These are phyloP conservation scores for Triplophysa rosa DNA, from an alignment of 2,113 vertebrate genomes.

Conservation along the genomic window DNA sequence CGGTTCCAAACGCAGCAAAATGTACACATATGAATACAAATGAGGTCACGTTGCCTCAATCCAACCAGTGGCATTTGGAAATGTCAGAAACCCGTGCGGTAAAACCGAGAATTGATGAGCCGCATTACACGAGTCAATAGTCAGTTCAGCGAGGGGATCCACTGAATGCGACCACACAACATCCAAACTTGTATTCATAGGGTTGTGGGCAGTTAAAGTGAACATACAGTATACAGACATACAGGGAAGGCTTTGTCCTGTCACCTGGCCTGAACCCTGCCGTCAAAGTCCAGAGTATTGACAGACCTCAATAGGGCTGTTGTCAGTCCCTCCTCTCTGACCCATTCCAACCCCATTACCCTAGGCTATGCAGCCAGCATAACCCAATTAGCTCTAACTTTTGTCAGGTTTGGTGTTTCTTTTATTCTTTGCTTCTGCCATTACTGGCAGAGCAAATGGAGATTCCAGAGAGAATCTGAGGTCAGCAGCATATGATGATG, in stretches of 20 bases:
- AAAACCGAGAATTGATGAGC: slow-evolving; percentile 20
- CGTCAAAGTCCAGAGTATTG: slow-evolving; percentile 16
- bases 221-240: slow-evolving; percentile 34
- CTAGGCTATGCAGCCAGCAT: slow-evolving; percentile 37
- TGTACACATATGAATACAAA: neutral
- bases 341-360: slow-evolving; percentile 39
- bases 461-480: slow-evolving; percentile 17
- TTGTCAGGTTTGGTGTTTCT: neutral
- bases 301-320: slow-evolving; percentile 42
- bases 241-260: slow-evolving; percentile 52
- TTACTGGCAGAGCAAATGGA: slow-evolving; percentile 14
- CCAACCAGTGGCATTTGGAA: slow-evolving; percentile 2
- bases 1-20: neutral
- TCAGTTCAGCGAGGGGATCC: slow-evolving; percentile 30
- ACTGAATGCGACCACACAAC: slow-evolving; percentile 36
- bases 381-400: slow-evolving; percentile 37
- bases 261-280: slow-evolving; percentile 54
- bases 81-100: slow-evolving; percentile 4
- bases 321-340: slow-evolving; percentile 35
- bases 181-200: slow-evolving; percentile 35
- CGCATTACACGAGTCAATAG: slow-evolving; percentile 17
- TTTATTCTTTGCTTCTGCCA: slow-evolving; percentile 1
- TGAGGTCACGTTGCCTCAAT: no score
- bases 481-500: slow-evolving; percentile 26
- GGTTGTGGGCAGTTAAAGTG: slow-evolving; percentile 3